phyloP scores from a whole-genome alignment of 2,797 vertebrate species.

The Chelidonichthys spinosus region DNA sequence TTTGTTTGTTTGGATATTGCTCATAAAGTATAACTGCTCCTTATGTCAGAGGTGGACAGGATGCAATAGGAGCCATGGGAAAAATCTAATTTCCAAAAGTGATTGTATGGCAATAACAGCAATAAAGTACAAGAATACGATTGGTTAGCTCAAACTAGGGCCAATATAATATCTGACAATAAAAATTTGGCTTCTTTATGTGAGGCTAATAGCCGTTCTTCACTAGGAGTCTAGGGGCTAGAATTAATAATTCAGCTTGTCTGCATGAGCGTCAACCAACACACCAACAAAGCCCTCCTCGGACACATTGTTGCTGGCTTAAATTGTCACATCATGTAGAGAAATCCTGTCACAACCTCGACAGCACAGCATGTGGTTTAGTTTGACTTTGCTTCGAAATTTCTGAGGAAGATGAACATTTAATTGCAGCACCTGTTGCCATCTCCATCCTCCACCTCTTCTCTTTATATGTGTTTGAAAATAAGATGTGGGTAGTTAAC shows the following conservation, averaged over 20 bases:
- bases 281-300: not conserved
- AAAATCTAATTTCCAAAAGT: not conserved
- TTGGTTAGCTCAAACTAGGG: not conserved
- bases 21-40: not conserved
- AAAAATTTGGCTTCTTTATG: not conserved
- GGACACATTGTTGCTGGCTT: not conserved
- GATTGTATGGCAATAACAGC: not conserved
- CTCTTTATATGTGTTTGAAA: not conserved
- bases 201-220: not conserved
- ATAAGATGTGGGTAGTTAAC: not conserved
- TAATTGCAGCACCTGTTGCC: not conserved
- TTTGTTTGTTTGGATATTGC: not conserved
- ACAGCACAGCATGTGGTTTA: conserved; percentile 6
- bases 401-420: conserved; percentile 1
- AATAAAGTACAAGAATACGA: not conserved
- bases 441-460: not conserved
- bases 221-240: not conserved
- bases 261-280: not conserved
- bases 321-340: conserved; percentile 3
- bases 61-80: not conserved
- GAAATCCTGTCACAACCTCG: not conserved
- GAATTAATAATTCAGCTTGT: not conserved
- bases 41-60: not conserved
- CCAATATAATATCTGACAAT: not conserved
- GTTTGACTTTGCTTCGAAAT: not conserved